Base-by-base conservation (phyloP, 2,113 vertebrate species). In the Pterocles orientalis region DNA sequence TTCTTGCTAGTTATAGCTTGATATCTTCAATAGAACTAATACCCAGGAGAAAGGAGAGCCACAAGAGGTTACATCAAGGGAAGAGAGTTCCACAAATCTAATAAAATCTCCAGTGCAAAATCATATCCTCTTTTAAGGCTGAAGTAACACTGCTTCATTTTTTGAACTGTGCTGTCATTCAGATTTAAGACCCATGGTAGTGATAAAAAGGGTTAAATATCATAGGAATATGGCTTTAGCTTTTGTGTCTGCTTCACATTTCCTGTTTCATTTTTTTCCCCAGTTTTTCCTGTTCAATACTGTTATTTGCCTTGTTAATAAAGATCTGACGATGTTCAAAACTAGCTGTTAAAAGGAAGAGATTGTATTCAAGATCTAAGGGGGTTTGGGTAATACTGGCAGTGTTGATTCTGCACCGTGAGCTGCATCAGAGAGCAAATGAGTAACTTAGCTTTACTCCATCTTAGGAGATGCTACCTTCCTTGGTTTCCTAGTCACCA, bases 21-120 rank as follows among this genome's bases (percentile, higher is more conserved):
- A 71, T 78, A 95, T 62, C 71, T 96, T 91, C 47, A 90, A 54
- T 23, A 77, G 91, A 96, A 72, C 57, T 69, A 83, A 56, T 95
- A 82, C 64, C 72, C 62, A 82, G 29, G n/a, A 89, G 76, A 75
- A 95, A 92, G 93, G 68, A 80, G 39, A 96, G 57, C 77, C 77
- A 75, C 77, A 41, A 94, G 50, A 97, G 91, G 76, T 86, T 95
- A 78, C 41, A 39, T 82, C 41, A 71, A 78, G 58, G 26, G 26
- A 96, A 92, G 29, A 86, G 48, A 69, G n/a, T 48, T 83, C 53
- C 45, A 94, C 31, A 72, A 81, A 91, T 18, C 23, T 90, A 92
- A 92, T 77, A 62, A 92, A 92, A 92, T 89, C 4, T 69, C 50
- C 80, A 50, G 21, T 68, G 73, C 18, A 91, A 94, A 96, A 86